Evolutionary conservation across 2,113 vertebrate species (phyloP).

Genomic region (Lepus europaeus): DNA sequence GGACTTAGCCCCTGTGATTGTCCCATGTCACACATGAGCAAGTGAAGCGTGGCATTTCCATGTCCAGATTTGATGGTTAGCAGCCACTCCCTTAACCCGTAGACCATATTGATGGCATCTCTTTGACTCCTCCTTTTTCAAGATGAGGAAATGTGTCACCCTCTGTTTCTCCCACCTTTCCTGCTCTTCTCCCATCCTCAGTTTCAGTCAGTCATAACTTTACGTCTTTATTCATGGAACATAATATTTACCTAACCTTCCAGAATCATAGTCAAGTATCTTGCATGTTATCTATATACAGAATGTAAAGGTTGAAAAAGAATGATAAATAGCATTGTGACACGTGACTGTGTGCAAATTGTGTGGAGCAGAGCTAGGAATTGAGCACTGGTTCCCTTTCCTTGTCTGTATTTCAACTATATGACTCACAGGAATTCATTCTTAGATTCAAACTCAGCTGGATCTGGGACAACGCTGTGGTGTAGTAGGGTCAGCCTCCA

Average conservation of each 20-base stretch:
- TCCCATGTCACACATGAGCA: not conserved
- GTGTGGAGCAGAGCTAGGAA: too few relatives aligned
- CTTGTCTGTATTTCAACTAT: not conserved
- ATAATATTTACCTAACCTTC: not conserved
- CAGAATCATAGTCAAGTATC: not conserved
- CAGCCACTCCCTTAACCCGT: not conserved
- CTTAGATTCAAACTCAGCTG: not conserved
- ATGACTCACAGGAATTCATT: not conserved
- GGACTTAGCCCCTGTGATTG: not conserved
- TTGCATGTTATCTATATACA: not conserved
- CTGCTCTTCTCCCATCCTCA: not conserved
- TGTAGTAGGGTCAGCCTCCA: too few relatives aligned
- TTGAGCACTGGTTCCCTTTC: not conserved
- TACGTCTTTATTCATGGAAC: not conserved
- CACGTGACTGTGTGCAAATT: not conserved
- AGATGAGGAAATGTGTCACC: not conserved
- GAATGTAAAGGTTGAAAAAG: not conserved
- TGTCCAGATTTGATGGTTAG: too few relatives aligned
- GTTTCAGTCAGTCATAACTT: not conserved
- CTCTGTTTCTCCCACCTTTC: not conserved
- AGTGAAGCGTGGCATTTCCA: not conserved
- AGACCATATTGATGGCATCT: not conserved
- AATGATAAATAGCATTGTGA: not conserved
- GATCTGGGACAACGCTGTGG: too few relatives aligned
- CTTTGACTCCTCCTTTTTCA: not conserved